Evolutionary conservation across 1,140 invertebrate species (phyloP).

Genomic region (Bilobella aurantiaca): DNA sequence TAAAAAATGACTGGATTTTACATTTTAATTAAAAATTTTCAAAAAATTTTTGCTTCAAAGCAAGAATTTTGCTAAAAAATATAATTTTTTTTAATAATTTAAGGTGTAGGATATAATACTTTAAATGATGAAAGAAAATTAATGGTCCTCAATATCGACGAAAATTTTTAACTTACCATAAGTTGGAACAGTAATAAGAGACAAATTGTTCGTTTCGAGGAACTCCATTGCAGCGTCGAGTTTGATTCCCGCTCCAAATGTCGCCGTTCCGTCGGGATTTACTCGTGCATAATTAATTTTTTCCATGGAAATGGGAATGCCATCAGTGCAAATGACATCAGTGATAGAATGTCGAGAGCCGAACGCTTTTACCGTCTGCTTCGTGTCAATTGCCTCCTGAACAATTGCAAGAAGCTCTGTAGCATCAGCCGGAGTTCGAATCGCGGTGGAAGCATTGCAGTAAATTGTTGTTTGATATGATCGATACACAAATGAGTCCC

Average conservation of each 20-base stretch:
- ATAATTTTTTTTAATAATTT: no score
- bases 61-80: no score
- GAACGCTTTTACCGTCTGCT: constrained; percentile 8
- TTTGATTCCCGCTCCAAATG: constrained; percentile 5
- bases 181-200: constrained; percentile 8
- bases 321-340: constrained; percentile 15
- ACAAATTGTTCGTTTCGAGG: not conserved
- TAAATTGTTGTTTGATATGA: not conserved
- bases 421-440: not conserved
- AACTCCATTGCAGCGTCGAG: not conserved
- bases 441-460: not conserved
- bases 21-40: no score
- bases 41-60: no score
- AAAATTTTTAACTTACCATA: no score
- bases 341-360: not conserved
- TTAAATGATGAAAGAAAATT: no score
- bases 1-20: no score
- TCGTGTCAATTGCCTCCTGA: not conserved
- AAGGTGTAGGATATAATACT: no score
- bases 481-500: not conserved
- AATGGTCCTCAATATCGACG: no score
- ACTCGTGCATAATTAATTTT: constrained; percentile 4
- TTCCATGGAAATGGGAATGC: constrained; percentile 11
- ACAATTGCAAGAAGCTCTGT: not conserved
- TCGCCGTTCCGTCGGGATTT: constrained; percentile 6